Conservation (phyloP, 2,797 vertebrate species). For the Phrynocephalus forsythii region DNA sequence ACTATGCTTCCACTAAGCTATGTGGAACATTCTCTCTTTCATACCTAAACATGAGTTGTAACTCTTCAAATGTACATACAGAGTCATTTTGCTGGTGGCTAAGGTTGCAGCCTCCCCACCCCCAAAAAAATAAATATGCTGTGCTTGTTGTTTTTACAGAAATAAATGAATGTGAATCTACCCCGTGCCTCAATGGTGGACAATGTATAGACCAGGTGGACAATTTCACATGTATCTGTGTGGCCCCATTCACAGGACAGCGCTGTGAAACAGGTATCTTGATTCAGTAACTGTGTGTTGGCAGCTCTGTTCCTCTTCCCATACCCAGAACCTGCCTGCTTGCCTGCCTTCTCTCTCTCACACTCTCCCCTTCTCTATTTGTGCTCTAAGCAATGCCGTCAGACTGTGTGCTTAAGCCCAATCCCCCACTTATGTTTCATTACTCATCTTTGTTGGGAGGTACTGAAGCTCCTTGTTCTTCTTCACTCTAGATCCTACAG, state of each 20-base stretch:
- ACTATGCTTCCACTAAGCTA: neutral
- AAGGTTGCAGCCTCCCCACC: neutral
- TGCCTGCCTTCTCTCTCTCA: neutral
- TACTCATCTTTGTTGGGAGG: neutral
- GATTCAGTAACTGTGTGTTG: neutral
- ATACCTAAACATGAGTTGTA: neutral
- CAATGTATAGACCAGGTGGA: slow-evolving; percentile 83
- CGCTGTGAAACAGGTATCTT: slow-evolving; percentile 90
- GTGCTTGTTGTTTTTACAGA: slow-evolving; percentile 75
- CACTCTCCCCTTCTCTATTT: neutral
- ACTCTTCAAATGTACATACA: neutral
- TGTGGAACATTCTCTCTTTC: neutral
- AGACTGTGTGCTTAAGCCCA: slow-evolving; percentile 28
- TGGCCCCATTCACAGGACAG: slow-evolving; percentile 82
- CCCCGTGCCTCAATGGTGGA: slow-evolving; percentile 90
- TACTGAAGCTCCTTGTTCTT: neutral
- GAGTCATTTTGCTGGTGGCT: neutral
- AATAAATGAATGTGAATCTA: slow-evolving; percentile 86
- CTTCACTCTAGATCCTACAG: slow-evolving; percentile 60
- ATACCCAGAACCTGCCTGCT: neutral
- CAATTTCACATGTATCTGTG: slow-evolving; percentile 89
- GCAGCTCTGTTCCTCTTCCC: neutral
- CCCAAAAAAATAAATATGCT: neutral
- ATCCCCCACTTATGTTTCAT: slow-evolving; percentile 25
- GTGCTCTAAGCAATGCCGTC: neutral